Evolutionary conservation across 2,797 vertebrate genomes (phyloP).

Genomic region (Pachyuromys duprasi): DNA sequence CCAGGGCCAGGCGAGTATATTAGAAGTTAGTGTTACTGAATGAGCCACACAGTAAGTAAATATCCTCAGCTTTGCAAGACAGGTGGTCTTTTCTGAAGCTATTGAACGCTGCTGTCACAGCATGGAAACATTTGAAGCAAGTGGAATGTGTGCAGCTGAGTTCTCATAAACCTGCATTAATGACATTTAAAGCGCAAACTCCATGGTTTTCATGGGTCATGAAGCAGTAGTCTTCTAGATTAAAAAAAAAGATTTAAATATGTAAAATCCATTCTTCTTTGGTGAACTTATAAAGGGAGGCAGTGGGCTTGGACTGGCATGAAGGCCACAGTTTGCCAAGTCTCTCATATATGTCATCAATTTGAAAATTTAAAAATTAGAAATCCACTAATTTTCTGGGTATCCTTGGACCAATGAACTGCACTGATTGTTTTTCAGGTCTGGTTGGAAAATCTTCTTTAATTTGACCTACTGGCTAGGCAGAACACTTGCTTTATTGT

Average conservation of each 20-base stretch:
- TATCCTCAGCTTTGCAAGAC: background rate
- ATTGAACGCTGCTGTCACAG: background rate
- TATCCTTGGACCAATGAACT: conserved; percentile 12
- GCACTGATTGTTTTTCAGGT: conserved; percentile 37
- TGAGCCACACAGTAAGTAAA: background rate
- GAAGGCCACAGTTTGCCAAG: background rate
- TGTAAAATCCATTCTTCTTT: background rate
- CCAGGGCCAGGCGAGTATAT: no score
- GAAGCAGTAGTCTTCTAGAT: background rate
- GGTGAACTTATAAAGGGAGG: background rate
- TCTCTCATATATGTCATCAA: background rate
- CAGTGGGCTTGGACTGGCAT: background rate
- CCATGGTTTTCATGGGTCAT: background rate
- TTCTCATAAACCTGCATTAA: conserved; percentile 13
- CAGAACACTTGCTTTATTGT: conserved; percentile 74
- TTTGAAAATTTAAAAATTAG: background rate
- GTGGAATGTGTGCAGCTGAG: background rate
- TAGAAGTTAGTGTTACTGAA: background rate
- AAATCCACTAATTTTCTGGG: conserved; percentile 26
- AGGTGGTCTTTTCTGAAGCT: background rate
- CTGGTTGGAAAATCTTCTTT: conserved; percentile 57
- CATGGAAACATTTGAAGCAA: background rate
- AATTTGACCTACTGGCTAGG: conserved; percentile 73
- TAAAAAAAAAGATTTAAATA: background rate
- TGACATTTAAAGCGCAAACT: background rate